These are phyloP conservation scores for Florisuga fusca DNA, from an alignment of 2,797 vertebrate species.

Conservation along the genomic window DNA sequence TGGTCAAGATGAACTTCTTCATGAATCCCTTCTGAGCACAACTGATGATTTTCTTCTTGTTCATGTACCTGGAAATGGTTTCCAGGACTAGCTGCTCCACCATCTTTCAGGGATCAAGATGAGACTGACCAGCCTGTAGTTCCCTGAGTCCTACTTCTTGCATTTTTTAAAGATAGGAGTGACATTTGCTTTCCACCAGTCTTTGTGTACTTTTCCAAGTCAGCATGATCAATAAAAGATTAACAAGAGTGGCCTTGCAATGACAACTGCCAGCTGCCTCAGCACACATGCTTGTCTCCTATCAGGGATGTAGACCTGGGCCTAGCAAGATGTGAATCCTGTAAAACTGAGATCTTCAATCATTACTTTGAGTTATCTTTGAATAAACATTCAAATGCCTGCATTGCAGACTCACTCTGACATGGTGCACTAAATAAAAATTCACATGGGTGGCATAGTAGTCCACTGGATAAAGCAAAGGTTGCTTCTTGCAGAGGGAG, in stretches of 20 bases:
- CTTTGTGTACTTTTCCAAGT: too few relatives aligned
- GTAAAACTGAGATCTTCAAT: not conserved
- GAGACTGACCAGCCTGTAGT: not conserved
- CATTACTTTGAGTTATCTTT: not conserved
- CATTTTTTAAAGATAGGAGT: too few relatives aligned
- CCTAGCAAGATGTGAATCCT: not conserved
- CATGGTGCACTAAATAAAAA: not conserved
- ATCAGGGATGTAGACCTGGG: not conserved
- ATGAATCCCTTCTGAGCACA: not conserved
- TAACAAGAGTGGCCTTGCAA: not conserved
- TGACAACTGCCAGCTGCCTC: not conserved
- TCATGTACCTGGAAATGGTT: not conserved
- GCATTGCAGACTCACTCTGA: not conserved
- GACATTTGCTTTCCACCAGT: too few relatives aligned
- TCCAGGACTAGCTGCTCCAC: not conserved
- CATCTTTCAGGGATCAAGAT: not conserved
- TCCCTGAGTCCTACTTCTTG: not conserved
- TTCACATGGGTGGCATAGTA: not conserved
- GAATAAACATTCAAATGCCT: not conserved
- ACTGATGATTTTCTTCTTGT: not conserved
- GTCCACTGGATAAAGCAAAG: not conserved
- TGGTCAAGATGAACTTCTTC: not conserved
- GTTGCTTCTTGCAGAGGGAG: not conserved
- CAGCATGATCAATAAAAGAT: not conserved
- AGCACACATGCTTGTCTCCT: not conserved